A percentile compares a stretch with the other conserved stretches of the same genome.
phyloP scores from a whole-genome alignment of 2,888 invertebrate species.

The Aspidiotus destructor region DNA sequence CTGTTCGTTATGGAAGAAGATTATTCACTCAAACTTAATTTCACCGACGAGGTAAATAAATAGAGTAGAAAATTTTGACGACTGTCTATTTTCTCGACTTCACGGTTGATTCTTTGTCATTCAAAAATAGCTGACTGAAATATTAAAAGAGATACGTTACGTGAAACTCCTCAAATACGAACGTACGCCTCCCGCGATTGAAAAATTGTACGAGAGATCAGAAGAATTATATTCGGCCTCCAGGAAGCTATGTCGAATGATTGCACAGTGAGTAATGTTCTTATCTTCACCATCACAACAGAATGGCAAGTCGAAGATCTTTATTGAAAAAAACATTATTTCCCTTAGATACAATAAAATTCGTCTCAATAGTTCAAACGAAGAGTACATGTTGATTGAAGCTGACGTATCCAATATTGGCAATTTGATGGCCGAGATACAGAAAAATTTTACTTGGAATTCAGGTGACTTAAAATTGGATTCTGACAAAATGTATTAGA shows the following conservation, averaged over 20 bases:
- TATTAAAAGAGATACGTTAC: constrained; percentile 26
- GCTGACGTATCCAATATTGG: constrained; percentile 9
- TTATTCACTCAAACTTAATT: constrained; percentile 27
- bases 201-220: constrained; percentile 21
- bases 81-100: not conserved
- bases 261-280: constrained; percentile 15
- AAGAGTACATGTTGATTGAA: constrained; percentile 30
- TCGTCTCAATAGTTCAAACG: constrained; percentile 18
- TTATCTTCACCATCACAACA: not conserved
- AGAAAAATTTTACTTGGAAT: constrained; percentile 25
- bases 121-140: constrained; percentile 8
- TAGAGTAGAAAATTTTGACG: not conserved
- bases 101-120: not conserved
- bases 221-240: constrained; percentile 24
- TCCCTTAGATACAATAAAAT: constrained; percentile 26
- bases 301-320: not conserved
- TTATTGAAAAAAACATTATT: too few species aligned
- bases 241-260: constrained; percentile 13
- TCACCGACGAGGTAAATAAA: constrained; percentile 23
- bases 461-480: constrained; percentile 11
- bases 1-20: constrained; percentile 17
- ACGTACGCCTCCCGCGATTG: constrained; percentile 15
- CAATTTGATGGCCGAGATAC: constrained; percentile 7
- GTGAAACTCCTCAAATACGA: constrained; percentile 24
- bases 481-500: not conserved